Evolutionary conservation across 2,888 invertebrate species (phyloP).

Genomic region (Nomada fabriciana): DNA sequence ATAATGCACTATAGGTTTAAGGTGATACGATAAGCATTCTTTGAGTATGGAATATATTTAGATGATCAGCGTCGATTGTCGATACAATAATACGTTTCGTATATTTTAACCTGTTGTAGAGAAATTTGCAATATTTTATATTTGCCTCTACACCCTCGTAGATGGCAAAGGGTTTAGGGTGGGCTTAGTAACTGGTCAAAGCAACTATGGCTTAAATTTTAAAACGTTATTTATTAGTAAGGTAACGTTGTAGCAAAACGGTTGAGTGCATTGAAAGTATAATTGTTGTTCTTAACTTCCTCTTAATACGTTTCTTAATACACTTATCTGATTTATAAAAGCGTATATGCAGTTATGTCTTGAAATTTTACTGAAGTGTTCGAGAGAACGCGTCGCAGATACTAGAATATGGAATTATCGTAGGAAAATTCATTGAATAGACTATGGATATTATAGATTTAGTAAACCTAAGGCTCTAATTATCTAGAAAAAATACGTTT

Average conservation of each 20-base stretch:
- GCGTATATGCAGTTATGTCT: too few relatives aligned
- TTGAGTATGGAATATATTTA: conserved; percentile 5
- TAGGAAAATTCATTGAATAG: conserved; percentile 28
- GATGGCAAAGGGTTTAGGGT: background rate
- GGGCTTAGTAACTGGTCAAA: background rate
- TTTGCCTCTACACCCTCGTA: background rate
- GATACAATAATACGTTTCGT: background rate
- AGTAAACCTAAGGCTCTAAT: conserved; percentile 27
- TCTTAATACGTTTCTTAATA: too few relatives aligned
- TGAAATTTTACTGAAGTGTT: background rate
- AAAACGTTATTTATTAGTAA: background rate
- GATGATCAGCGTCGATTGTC: too few relatives aligned
- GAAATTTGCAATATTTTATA: background rate
- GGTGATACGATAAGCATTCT: background rate
- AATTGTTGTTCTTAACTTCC: background rate
- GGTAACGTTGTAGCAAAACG: background rate
- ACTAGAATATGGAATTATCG: conserved; percentile 32
- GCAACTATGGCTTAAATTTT: background rate
- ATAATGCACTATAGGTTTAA: background rate
- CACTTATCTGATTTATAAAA: background rate
- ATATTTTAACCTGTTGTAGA: background rate
- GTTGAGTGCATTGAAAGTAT: background rate
- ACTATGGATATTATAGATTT: conserved; percentile 16
- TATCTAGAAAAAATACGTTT: conserved; percentile 15
- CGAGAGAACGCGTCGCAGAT: conserved; percentile 18